A percentile compares a stretch with the other conserved stretches of the same genome.
Evolutionary conservation across 2,888 invertebrate genomes (phyloP).

Genomic region (Galeopsomyia nigrocyanea): DNA sequence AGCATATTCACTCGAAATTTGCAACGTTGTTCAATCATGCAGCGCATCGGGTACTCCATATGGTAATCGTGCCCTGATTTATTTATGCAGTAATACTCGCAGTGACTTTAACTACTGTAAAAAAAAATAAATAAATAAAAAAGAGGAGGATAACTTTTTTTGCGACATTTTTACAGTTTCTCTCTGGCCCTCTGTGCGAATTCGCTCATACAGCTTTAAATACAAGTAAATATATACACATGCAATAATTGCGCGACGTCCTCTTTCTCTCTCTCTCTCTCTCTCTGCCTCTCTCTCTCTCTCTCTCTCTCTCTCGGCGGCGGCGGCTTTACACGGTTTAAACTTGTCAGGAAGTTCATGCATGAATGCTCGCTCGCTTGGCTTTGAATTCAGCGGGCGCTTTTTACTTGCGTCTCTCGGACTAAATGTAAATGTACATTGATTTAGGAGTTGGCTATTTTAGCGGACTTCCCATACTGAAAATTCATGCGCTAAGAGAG

Average conservation of each 20-base stretch:
- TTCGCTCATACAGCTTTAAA: constrained; percentile 40
- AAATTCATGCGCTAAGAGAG: constrained; percentile 30
- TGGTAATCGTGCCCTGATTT: too few species aligned
- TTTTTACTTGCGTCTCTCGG: constrained; percentile 33
- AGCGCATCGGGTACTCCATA: too few species aligned
- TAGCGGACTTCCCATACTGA: constrained; percentile 30
- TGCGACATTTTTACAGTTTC: constrained; percentile 65
- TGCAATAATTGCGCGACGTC: constrained; percentile 26
- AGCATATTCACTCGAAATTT: too few species aligned
- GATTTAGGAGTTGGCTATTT: constrained; percentile 40
- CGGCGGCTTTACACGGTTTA: constrained; percentile 63
- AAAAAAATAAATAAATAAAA: too few species aligned
- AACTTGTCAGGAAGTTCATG: constrained; percentile 67
- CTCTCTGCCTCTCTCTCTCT: too few species aligned
- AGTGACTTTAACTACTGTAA: too few species aligned
- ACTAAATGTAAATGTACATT: constrained; percentile 42
- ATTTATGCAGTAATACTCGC: too few species aligned
- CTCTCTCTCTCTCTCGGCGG: too few species aligned
- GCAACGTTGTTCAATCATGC: too few species aligned
- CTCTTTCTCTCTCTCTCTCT: too few species aligned
- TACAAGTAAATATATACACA: constrained; percentile 2
- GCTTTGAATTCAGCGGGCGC: constrained; percentile 44
- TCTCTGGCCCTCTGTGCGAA: constrained; percentile 54
- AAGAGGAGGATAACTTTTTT: too few species aligned
- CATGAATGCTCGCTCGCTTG: constrained; percentile 59